Base-by-base conservation (phyloP, 2,113 vertebrate species). In the Saguinus imperator region DNA sequence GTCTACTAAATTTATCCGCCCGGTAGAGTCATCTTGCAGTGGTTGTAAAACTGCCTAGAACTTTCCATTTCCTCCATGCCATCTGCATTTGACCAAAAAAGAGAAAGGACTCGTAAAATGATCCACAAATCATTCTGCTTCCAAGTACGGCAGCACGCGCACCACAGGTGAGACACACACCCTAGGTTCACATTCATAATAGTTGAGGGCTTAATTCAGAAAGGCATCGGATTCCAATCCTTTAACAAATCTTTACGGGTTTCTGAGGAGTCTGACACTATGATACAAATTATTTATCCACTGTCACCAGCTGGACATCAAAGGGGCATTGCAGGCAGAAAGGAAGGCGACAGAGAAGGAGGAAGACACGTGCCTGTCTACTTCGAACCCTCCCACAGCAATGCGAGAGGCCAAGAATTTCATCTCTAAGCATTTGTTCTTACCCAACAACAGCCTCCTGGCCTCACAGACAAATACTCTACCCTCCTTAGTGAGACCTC, bases 51-150 rank as follows among this genome's bases (percentile, higher is more conserved):
- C 91, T 9, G 66, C 45, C 35, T 50, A 58, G 25, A 92, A 83
- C 21, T 70, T 93, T 84, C 83, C 64, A 84, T 92, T 89, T 93
- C 91, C 76, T 95, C 84, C 66, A 18, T 21, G 66, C 45, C 18
- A 8, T 57, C 93, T 90, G 32, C 72, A 32, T 87, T 23, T 93
- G 89, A 87, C 76, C 66, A 32, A 11, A 90, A 91, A 93, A 93
- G 94, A 90, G 86, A 89, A 94, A 93, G 61, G n/a, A 64, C 37
- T 11, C 8, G 79, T 82, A 40, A 80, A 84, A 68, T 32, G 48
- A 93, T 27, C 57, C 91, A 87, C 77, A 96, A 95, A 96, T 95
- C 92, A 94, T 77, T 76, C 57, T 35, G 27, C 72, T 85, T 93
- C 95, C 55, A 58, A 96, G 81, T 20, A 81, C 0, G 91, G 68